Base-by-base conservation (phyloP, 2,113 vertebrate genomes). In the Strigops habroptila region DNA sequence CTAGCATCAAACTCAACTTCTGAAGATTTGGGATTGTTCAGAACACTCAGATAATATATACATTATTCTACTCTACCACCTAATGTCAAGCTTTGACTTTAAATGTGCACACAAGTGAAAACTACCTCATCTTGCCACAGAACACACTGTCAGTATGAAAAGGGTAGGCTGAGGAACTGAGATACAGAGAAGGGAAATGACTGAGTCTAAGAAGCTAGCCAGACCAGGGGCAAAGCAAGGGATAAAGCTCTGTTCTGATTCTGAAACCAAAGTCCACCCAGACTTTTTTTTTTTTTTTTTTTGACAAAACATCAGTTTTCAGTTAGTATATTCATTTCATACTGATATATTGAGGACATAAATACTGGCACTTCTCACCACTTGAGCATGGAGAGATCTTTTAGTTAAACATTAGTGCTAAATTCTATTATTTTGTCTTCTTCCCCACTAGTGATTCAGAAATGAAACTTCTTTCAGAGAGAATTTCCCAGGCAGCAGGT, bases 401-500 rank as follows among this genome's bases (percentile, higher is more conserved):
- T 83, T 39, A 73, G 52, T 57, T 65, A 76, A 82, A 91, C 11
- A 27, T 79, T 25, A 79, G 10, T 35, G 39, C 6, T 82, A 57
- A 83, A 93, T 85, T 93, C 14, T 83, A 39, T 37, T 39, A n/a
- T 44, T 79, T 78, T 69, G 65, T 24, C 84, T 87, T 91, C 35
- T 86, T 71, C 41, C 35, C 70, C 86, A 25, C 12, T 33, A 15
- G 22, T 87, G 62, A 69, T 52, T 92, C 84, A 89, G 79, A 84
- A 90, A 78, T 39, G 3, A 75, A 93, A 48, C 23, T 64, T 62
- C 51, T 60, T 86, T 83, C 48, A 82, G 57, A 39, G 17, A 90
- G 33, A 91, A 82, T 82, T 89, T 95, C 80, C 91, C 60, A 91
- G n/a, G 71, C 80, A 90, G 60, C 25, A 77, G 73, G 69, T 81